A percentile compares a stretch with the other conserved stretches of the same genome.
These are phyloP conservation scores for Ammodytes dubius DNA, from an alignment of 2,113 vertebrate species.

Conservation along the genomic window DNA sequence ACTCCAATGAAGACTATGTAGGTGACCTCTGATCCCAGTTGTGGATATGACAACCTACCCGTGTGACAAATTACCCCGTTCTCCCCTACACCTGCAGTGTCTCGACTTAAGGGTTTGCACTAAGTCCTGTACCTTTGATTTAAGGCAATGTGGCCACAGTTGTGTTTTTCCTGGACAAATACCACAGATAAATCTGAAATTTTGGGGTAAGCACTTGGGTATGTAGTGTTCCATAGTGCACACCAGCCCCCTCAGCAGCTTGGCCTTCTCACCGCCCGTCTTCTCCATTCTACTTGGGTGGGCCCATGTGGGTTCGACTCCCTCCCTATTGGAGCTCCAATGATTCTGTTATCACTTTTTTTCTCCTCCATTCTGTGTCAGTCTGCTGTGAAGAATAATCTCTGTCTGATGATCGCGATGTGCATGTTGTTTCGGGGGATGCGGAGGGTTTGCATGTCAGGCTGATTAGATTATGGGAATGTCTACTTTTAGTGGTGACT, in stretches of 20 bases:
- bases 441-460: constrained; percentile 8
- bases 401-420: constrained; percentile 15
- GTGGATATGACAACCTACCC: too few species aligned
- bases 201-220: constrained; percentile 41
- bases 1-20: too few species aligned
- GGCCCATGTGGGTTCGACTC: constrained; percentile 52
- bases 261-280: constrained; percentile 42
- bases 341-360: constrained; percentile 47
- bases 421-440: constrained; percentile 14
- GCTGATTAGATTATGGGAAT: constrained; percentile 51
- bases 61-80: too few species aligned
- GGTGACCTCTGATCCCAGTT: too few species aligned
- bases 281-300: constrained; percentile 64
- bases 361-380: constrained; percentile 2
- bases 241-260: constrained; percentile 41
- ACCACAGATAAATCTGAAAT: constrained; percentile 60
- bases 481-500: constrained; percentile 49
- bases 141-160: constrained; percentile 24
- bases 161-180: constrained; percentile 54
- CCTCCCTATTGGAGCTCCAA: constrained; percentile 34
- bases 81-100: too few species aligned
- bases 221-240: constrained; percentile 32
- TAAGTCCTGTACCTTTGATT: constrained; percentile 12
- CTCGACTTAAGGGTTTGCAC: too few species aligned
- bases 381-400: constrained; percentile 43